phyloP scores from a whole-genome alignment of 2,888 invertebrate genomes.

The Hedychridium roseum region DNA sequence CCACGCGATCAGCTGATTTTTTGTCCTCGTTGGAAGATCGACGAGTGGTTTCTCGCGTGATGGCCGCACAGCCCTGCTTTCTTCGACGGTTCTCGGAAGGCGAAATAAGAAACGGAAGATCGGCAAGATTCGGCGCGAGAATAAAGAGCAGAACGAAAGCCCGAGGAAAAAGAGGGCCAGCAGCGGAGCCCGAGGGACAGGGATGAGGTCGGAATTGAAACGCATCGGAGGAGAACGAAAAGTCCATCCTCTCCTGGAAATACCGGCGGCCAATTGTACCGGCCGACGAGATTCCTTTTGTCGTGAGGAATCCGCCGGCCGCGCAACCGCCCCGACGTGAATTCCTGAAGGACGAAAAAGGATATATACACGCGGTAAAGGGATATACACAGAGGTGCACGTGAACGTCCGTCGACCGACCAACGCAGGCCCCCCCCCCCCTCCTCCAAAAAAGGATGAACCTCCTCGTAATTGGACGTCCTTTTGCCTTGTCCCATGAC shows the following conservation, averaged over 20 bases:
- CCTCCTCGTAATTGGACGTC: conserved; percentile 36
- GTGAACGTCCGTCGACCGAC: no score
- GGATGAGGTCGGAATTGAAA: conserved; percentile 31
- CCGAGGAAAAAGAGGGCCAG: conserved; percentile 4
- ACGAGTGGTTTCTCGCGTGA: conserved; percentile 1
- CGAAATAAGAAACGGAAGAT: conserved; percentile 38
- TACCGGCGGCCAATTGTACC: conserved; percentile 37
- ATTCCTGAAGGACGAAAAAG: conserved; percentile 34
- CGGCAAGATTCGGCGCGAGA: conserved; percentile 35
- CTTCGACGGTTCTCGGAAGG: conserved; percentile 30
- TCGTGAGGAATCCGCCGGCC: conserved; percentile 41
- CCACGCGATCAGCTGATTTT: neutral
- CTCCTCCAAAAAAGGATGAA: conserved; percentile 21
- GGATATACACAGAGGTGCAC: no score
- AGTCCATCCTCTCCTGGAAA: conserved; percentile 39
- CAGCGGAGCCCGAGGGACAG: neutral
- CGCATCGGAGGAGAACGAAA: conserved; percentile 41
- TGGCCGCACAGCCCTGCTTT: conserved; percentile 14
- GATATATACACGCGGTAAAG: no score
- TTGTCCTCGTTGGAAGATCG: neutral
- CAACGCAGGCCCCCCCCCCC: no score
- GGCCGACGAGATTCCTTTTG: conserved; percentile 43
- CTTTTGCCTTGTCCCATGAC: conserved; percentile 32
- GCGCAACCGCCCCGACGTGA: conserved; percentile 28
- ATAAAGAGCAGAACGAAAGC: conserved; percentile 20